Conservation (phyloP, 2,797 vertebrate genomes). For the Apogon talboti region DNA sequence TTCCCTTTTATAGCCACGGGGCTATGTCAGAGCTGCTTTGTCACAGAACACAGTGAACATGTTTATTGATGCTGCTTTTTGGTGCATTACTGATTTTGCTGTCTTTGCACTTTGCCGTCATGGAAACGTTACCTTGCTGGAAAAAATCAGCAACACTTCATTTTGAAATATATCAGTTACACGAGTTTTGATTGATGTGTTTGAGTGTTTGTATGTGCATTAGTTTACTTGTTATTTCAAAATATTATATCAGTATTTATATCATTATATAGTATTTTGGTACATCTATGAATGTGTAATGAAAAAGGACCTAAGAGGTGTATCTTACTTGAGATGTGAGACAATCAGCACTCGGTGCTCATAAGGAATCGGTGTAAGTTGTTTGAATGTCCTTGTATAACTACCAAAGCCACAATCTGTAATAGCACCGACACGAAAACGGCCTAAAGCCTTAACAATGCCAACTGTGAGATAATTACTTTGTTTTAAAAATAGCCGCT, state of each 20-base stretch:
- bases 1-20: slow-evolving; percentile 52
- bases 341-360: slow-evolving; percentile 74
- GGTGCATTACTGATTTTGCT: slow-evolving; percentile 70
- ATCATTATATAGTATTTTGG: slow-evolving; percentile 76
- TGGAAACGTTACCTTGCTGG: slow-evolving; percentile 64
- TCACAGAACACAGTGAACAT: slow-evolving; percentile 63
- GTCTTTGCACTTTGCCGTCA: slow-evolving; percentile 77
- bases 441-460: slow-evolving; percentile 53
- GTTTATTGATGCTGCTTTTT: slow-evolving; percentile 73
- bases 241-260: slow-evolving; percentile 73
- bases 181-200: slow-evolving; percentile 76
- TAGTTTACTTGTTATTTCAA: slow-evolving; percentile 71
- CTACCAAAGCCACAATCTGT: slow-evolving; percentile 75
- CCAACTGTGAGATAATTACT: slow-evolving; percentile 36
- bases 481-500: not conserved
- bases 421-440: slow-evolving; percentile 44
- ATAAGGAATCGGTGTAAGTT: slow-evolving; percentile 50
- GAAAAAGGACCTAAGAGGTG: slow-evolving; percentile 60
- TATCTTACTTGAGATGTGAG: slow-evolving; percentile 66
- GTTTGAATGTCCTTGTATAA: slow-evolving; percentile 63
- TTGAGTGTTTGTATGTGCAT: slow-evolving; percentile 76
- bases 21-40: slow-evolving; percentile 61
- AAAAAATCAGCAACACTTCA: slow-evolving; percentile 63
- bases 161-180: slow-evolving; percentile 60
- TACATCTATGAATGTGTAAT: slow-evolving; percentile 74